Conservation (phyloP, 2,113 vertebrate genomes). For the Haplotaxodon microlepis region DNA sequence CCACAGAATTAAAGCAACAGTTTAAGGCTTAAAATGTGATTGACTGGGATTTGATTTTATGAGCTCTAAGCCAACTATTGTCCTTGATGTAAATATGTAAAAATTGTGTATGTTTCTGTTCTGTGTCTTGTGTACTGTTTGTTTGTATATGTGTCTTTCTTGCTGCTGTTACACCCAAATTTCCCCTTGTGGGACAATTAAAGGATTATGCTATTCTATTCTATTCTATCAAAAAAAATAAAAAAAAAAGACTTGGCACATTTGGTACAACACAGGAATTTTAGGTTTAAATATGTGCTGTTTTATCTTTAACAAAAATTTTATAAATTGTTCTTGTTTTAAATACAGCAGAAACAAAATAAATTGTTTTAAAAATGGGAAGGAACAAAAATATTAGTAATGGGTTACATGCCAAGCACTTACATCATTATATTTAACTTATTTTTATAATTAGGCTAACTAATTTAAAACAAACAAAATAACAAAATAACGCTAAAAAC, state of each 20-base stretch:
- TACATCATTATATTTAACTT: not conserved
- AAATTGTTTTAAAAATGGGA: not conserved
- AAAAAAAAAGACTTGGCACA: not conserved
- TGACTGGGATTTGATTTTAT: not conserved
- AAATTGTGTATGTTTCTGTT: not conserved
- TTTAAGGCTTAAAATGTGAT: not conserved
- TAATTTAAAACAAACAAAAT: too few species aligned
- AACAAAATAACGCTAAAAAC: too few species aligned
- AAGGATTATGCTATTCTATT: not conserved
- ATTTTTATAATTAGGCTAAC: not conserved
- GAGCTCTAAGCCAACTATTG: not conserved
- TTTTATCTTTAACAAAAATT: not conserved
- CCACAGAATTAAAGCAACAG: not conserved
- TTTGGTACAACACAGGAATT: not conserved
- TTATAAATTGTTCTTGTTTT: not conserved
- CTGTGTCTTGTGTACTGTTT: not conserved
- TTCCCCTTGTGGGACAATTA: not conserved
- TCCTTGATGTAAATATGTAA: not conserved
- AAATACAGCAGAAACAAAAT: not conserved
- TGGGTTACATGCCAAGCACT: not conserved
- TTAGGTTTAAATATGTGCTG: not conserved
- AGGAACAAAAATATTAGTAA: not conserved
- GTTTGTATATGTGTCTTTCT: not conserved
- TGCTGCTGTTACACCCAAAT: not conserved
- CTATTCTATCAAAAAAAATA: too few species aligned